Evolutionary conservation across 2,113 vertebrate species (phyloP).

Genomic region (Alligator mississippiensis): DNA sequence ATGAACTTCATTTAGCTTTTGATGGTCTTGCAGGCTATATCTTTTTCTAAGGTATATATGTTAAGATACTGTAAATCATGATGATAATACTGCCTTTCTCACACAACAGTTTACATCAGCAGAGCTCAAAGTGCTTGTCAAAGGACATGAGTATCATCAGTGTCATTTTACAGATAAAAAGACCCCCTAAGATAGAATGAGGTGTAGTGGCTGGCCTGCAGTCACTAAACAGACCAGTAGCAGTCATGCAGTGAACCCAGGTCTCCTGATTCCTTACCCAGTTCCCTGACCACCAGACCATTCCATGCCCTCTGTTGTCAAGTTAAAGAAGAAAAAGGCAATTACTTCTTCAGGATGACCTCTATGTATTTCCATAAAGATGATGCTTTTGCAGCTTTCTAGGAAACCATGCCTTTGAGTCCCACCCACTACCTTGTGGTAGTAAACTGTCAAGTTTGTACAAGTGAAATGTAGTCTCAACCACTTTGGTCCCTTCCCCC

Average conservation of each 20-base stretch:
- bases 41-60: neutral
- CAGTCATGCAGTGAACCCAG: rapidly evolving
- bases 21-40: neutral
- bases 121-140: rapidly evolving
- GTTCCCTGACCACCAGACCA: rapidly evolving
- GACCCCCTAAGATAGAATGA: neutral
- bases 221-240: rapidly evolving
- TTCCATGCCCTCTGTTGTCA: neutral
- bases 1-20: neutral
- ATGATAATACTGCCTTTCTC: neutral
- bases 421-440: neutral
- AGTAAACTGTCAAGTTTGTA: rapidly evolving
- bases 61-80: no score
- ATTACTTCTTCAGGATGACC: neutral
- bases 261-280: neutral
- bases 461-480: neutral
- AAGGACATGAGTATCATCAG: neutral
- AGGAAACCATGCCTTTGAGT: neutral
- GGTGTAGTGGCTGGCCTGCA: rapidly evolving
- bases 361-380: neutral
- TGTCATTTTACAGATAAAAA: rapidly evolving
- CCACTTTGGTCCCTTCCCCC: neutral
- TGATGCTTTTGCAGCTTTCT: neutral
- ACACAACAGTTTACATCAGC: rapidly evolving
- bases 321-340: neutral